Percentiles rank a stretch among this genome's conserved stretches.
Conservation (phyloP, 2,888 invertebrate genomes). For the Muschampia plurimacula region DNA sequence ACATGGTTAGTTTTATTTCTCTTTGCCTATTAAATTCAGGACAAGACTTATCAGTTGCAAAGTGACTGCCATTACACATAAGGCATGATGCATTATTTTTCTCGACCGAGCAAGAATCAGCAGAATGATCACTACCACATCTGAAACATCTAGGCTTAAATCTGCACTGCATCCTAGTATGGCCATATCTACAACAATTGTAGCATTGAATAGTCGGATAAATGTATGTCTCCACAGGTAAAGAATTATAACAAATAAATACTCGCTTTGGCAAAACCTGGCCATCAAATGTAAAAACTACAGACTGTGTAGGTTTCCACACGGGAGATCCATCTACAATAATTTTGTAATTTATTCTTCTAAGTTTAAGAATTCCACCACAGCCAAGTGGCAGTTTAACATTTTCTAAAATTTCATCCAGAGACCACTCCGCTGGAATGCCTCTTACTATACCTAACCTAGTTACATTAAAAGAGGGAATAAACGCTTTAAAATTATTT, state of each 20-base stretch:
- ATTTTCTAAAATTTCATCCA: background rate
- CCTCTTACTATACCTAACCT: slow-evolving; percentile 1
- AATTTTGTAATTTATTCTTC: background rate
- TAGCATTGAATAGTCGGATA: background rate
- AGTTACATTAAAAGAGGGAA: slow-evolving; percentile 6
- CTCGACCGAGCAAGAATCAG: no score
- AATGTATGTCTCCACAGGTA: slow-evolving; percentile 2
- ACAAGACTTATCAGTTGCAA: no score
- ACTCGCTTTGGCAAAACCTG: background rate
- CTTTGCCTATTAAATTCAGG: no score
- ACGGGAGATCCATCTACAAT: slow-evolving; percentile 8
- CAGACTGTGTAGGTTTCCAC: slow-evolving; percentile 8
- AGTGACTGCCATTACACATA: no score
- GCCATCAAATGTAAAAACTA: background rate
- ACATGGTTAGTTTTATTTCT: slow-evolving; percentile 8
- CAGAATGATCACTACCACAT: no score
- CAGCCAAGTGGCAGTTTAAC: background rate
- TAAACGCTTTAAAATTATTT: slow-evolving; percentile 1
- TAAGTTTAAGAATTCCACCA: background rate
- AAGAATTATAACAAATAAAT: background rate
- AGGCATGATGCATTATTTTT: no score
- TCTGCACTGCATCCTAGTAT: no score
- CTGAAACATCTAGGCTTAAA: no score
- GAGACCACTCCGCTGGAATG: slow-evolving; percentile 2
- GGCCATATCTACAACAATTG: slow-evolving; percentile 2